Evolutionary conservation across 2,888 invertebrate species (phyloP), one percentile per base, ranked within the genome.

Genomic region (Pyrrhosoma nymphula): DNA sequence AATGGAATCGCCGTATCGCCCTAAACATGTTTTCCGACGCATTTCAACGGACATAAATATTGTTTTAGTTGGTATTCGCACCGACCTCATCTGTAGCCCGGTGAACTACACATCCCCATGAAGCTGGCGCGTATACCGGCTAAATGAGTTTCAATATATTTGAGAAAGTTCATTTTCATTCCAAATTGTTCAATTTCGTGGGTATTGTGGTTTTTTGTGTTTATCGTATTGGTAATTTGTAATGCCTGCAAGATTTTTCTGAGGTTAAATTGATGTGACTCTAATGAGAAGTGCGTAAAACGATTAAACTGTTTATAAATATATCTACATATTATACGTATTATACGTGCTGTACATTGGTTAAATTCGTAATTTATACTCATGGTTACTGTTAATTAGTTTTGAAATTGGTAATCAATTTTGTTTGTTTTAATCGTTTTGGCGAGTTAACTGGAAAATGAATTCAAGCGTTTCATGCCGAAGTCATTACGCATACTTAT

Each of bases 311-410:
- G 26, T 69, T 20, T 20, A 60, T 26, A 69, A 6, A 69, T 26
- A 23, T 69, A 26, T n/a, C 69, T 26, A 69, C 26, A 26, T n/a
- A 60, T 3, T 20, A 6, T 88, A 0, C n/a, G 8, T 18, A 16
- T n/a, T 35, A n/a, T 88, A n/a, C n/a, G 20, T n/a, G 23, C 20
- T 69, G 23, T 26, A 69, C 26, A 69, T 26, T 1, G 23, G 88
- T 18, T 16, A 39, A 35, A 88, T 88, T 47, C 16, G 47, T 88
- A 88, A 47, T 35, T 88, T 39, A 39, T 88, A 88, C 20, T 39
- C 88, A 88, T 88, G 88, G 47, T 88, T 35, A 88, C 47, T 88
- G 88, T 18, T 47, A 88, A 88, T 88, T 88, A 88, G 88, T 88
- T 88, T 39, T 47, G 88, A 39, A 39, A 39, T 88, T 47, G 39